A percentile compares a stretch with the other conserved stretches of the same genome.
Conservation (phyloP, 2,888 invertebrate species). For the Polydrusus tereticollis region DNA sequence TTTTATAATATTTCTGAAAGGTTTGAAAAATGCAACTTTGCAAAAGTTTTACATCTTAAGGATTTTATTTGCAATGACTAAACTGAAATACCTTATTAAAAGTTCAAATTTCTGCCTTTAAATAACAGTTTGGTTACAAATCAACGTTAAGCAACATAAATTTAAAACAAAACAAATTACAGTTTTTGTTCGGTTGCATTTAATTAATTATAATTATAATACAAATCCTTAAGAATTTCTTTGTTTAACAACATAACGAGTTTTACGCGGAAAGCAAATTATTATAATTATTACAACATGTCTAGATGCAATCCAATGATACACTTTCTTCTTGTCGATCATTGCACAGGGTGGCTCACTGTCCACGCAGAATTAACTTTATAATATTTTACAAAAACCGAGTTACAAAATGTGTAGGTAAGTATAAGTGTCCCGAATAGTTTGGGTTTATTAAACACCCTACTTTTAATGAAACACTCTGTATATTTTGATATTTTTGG, state of each 20-base stretch:
- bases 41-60: too few species aligned
- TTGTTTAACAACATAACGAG: constrained; percentile 4
- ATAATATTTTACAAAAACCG: too few species aligned
- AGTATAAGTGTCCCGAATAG: too few species aligned
- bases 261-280: neutral
- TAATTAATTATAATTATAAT: constrained; percentile 12
- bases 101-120: neutral
- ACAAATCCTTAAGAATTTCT: neutral
- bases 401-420: too few species aligned
- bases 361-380: too few species aligned
- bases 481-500: too few species aligned
- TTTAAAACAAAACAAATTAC: constrained; percentile 13
- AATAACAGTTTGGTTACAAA: constrained; percentile 3
- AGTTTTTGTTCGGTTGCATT: constrained; percentile 9
- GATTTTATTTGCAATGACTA: neutral
- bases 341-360: neutral
- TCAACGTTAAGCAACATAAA: neutral
- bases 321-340: constrained; percentile 6
- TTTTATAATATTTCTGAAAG: neutral
- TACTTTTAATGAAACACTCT: too few species aligned
- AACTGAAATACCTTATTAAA: neutral
- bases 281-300: constrained; percentile 5
- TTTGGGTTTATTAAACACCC: too few species aligned
- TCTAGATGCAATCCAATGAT: neutral
- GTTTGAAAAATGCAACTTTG: too few species aligned